phyloP scores from a whole-genome alignment of 2,888 invertebrate species.

The Entomobrya proxima region DNA sequence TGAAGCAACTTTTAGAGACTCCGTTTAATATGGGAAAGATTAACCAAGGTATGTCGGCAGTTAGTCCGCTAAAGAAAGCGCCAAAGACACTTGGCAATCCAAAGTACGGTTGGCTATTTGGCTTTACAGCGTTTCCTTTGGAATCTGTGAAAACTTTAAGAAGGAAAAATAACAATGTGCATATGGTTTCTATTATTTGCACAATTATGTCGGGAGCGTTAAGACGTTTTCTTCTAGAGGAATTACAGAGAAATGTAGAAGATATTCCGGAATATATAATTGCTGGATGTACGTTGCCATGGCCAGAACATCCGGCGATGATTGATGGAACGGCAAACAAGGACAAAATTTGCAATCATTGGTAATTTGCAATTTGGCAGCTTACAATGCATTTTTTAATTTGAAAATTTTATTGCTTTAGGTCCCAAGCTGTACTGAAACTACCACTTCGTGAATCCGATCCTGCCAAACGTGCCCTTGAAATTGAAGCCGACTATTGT shows the following conservation, averaged over 20 bases:
- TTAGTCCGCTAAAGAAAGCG: neutral
- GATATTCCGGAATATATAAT: conserved; percentile 18
- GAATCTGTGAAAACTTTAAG: conserved; percentile 33
- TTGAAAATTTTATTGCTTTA: neutral
- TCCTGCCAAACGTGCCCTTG: conserved; percentile 10
- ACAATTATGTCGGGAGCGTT: conserved; percentile 39
- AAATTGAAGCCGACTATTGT: neutral
- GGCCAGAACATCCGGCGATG: conserved; percentile 54
- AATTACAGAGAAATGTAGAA: neutral
- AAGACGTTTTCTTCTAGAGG: conserved; percentile 36
- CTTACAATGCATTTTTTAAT: too few species aligned
- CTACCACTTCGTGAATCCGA: conserved; percentile 26
- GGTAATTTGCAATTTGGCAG: too few species aligned
- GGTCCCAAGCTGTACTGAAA: neutral
- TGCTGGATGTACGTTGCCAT: conserved; percentile 34
- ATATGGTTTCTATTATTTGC: conserved; percentile 31
- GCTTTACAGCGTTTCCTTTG: conserved; percentile 43
- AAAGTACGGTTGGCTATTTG: neutral
- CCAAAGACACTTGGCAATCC: conserved; percentile 24
- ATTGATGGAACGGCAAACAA: neutral
- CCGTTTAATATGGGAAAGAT: conserved; percentile 38
- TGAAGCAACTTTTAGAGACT: conserved; percentile 52
- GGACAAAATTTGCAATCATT: conserved; percentile 62
- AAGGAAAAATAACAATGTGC: conserved; percentile 24
- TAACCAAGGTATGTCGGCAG: neutral